Base-by-base conservation (phyloP, 2,797 vertebrate genomes). In the Alosa sapidissima region DNA sequence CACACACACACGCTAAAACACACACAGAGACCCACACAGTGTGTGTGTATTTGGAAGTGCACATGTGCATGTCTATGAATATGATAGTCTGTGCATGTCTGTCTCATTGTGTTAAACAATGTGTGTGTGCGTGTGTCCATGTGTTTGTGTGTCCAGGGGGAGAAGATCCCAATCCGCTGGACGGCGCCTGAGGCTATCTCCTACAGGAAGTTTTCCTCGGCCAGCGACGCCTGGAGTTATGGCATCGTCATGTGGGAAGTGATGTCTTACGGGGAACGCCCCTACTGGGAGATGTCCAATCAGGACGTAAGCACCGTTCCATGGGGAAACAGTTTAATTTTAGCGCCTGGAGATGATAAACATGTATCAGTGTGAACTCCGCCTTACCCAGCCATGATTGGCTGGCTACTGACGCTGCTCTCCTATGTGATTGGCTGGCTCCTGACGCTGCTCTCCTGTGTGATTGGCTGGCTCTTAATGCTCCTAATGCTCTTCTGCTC, bases 211-310 rank as follows among this genome's bases (percentile, higher is more conserved):
- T 99, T 99, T 91, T 99, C 98, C 82, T 97, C 98, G 0, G 96
- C 97, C 45, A 99, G 98, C 0, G 98, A 99, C 0, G 93, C 96
- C 0, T 99, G 98, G 98, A 99, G 98, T 92, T 99, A 97, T 0
- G 98, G 97, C 11, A 99, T 99, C 60, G 97, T 99, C 83, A 99
- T 99, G 98, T 99, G 98, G 98, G 98, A 99, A 90, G 98, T 99
- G 91, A 99, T 99, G 98, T 99, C 98, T 82, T 99, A 98, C 0
- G 98, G 98, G 41, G 98, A 99, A 91, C 95, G 98, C 87, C 98
- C 98, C 0, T 99, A 99, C 88, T 99, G 98, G 98, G 98, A 99
- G 93, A 99, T 99, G 98, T 99, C 98, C 91, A 99, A 99, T 93
- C 98, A 99, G 93, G 98, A 99, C 87, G 98, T 99, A 94, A 97